A percentile compares a stretch with the other conserved stretches of the same genome.
These are phyloP conservation scores for Chironomus tepperi DNA, from an alignment of 1,140 invertebrate species.

Conservation along the genomic window DNA sequence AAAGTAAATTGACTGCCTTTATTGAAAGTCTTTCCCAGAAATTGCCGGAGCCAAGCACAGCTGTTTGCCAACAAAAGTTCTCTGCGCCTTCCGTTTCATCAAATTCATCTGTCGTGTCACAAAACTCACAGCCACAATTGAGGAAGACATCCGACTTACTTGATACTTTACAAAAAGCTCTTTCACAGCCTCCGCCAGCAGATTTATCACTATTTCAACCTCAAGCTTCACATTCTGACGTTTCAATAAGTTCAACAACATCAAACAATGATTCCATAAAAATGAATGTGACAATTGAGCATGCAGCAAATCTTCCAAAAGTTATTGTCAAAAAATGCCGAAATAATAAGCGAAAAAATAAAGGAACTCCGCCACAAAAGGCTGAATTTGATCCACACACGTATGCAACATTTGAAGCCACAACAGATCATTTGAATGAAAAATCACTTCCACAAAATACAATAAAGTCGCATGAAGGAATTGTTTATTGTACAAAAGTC, in stretches of 20 bases:
- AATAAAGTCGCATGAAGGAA: constrained; percentile 37
- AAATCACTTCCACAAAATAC: constrained; percentile 29
- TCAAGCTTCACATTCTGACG: neutral
- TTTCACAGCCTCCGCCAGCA: constrained; percentile 28
- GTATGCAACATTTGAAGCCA: constrained; percentile 50
- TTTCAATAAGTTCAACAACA: neutral
- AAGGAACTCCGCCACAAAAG: constrained; percentile 31
- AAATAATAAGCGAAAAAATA: constrained; percentile 31
- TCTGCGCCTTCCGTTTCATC: neutral
- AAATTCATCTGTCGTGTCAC: neutral
- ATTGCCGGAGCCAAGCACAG: constrained; percentile 25
- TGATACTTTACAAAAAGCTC: constrained; percentile 40
- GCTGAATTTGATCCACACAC: constrained; percentile 44
- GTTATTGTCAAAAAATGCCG: constrained; percentile 38
- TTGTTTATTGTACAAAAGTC: constrained; percentile 44
- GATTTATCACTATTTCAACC: neutral
- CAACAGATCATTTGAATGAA: neutral
- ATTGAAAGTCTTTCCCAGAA: constrained; percentile 27
- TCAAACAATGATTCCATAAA: constrained; percentile 32
- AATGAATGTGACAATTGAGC: constrained; percentile 46
- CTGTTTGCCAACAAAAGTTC: neutral
- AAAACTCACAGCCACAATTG: neutral
- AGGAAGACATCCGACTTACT: constrained; percentile 41
- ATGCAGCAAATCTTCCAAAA: constrained; percentile 47
- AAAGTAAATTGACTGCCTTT: constrained; percentile 25